Percentiles rank a stretch among this genome's conserved stretches.
Conservation (phyloP, 2,888 invertebrate species). For the Cosmorhoe ocellata region DNA sequence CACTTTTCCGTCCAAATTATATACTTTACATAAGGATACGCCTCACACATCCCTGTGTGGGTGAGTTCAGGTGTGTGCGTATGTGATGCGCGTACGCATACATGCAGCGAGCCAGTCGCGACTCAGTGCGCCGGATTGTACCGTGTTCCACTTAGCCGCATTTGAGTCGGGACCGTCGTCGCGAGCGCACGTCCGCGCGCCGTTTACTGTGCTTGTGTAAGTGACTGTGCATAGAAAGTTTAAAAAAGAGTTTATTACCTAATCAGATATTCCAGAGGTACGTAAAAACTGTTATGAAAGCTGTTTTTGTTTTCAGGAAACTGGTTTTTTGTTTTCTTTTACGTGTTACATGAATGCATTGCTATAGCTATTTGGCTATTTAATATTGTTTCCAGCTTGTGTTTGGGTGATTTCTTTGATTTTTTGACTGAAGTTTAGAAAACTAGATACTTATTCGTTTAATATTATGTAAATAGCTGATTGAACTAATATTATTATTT, state of each 20-base stretch:
- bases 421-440: not conserved
- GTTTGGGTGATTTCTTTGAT: not conserved
- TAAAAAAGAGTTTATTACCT: conserved; percentile 39
- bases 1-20: conserved; percentile 67
- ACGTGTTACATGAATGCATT: conserved; percentile 7
- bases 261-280: conserved; percentile 35
- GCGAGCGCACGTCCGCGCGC: conserved; percentile 53
- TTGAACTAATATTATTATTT: too few species aligned
- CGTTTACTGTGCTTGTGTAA: conserved; percentile 47
- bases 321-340: conserved; percentile 4
- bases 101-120: conserved; percentile 46
- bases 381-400: not conserved
- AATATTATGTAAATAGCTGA: too few species aligned
- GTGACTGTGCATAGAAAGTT: conserved; percentile 44
- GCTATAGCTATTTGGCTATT: not conserved
- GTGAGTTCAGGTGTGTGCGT: conserved; percentile 40
- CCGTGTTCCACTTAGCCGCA: conserved; percentile 78
- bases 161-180: conserved; percentile 61
- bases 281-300: conserved; percentile 28
- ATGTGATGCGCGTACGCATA: conserved; percentile 35
- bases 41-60: conserved; percentile 60
- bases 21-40: conserved; percentile 45
- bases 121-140: conserved; percentile 65
- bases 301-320: conserved; percentile 33
- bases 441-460: too few species aligned